Evolutionary conservation across 2,113 vertebrate genomes (phyloP).

Genomic region (Seriola quinqueradiata): DNA sequence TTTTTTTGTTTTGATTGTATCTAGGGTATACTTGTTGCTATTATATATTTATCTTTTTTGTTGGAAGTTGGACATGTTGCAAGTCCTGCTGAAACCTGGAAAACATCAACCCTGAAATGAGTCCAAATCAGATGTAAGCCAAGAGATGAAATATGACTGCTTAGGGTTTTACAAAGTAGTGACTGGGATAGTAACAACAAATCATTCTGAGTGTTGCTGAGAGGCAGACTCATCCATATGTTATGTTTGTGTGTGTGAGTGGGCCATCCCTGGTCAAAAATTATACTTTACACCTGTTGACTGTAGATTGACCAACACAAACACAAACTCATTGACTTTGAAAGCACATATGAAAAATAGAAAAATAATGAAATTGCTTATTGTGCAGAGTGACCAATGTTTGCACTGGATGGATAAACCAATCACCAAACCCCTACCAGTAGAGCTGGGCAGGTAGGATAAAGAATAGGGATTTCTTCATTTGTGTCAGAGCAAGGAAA

Average conservation of each 20-base stretch:
- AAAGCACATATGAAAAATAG: too few species aligned
- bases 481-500: too few species aligned
- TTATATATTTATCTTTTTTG: not conserved
- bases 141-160: constrained; percentile 24
- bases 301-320: too few species aligned
- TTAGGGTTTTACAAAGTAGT: constrained; percentile 16
- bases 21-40: not conserved
- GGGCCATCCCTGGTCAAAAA: too few species aligned
- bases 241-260: not conserved
- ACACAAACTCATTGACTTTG: too few species aligned
- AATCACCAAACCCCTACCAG: too few species aligned
- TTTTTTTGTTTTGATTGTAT: not conserved
- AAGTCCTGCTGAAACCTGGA: constrained; percentile 41
- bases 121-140: constrained; percentile 19
- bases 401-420: too few species aligned
- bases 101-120: constrained; percentile 2
- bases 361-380: too few species aligned
- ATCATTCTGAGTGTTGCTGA: not conserved
- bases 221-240: not conserved
- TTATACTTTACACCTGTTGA: too few species aligned
- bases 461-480: too few species aligned
- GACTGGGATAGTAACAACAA: not conserved
- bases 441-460: too few species aligned
- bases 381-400: too few species aligned
- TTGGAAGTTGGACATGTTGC: not conserved